Conservation (phyloP, 2,888 invertebrate species). For the Clanis bilineata region DNA sequence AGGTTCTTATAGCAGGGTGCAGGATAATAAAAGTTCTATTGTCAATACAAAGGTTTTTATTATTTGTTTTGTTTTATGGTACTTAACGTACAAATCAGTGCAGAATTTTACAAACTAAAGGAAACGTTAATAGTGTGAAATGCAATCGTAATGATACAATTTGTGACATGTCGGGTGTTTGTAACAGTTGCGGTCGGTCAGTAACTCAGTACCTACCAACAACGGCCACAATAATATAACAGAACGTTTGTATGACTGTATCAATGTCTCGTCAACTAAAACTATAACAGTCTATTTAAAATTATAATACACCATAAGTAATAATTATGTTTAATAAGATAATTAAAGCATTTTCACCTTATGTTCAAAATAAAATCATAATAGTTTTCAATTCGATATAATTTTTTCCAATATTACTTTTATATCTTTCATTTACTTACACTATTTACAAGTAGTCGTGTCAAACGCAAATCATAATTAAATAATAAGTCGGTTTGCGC, state of each 20-base stretch:
- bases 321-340: conserved; percentile 69
- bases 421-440: conserved; percentile 59
- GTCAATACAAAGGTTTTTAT: conserved; percentile 37
- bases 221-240: conserved; percentile 31
- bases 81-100: conserved; percentile 71
- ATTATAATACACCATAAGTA: conserved; percentile 79
- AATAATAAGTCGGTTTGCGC: conserved; percentile 62
- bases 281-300: conserved; percentile 82
- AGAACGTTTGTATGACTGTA: conserved; percentile 45
- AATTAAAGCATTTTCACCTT: conserved; percentile 82
- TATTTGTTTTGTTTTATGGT: conserved; percentile 60
- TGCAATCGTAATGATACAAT: conserved; percentile 46
- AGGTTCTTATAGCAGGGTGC: background rate
- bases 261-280: conserved; percentile 70
- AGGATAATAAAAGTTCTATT: conserved; percentile 15
- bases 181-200: conserved; percentile 30
- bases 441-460: conserved; percentile 71
- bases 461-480: conserved; percentile 69
- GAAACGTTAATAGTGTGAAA: conserved; percentile 57
- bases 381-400: conserved; percentile 68
- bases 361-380: conserved; percentile 78
- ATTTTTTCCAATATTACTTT: conserved; percentile 65
- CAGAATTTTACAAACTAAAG: conserved; percentile 61
- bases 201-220: conserved; percentile 17
- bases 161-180: conserved; percentile 54